Percentiles rank a stretch among this genome's conserved stretches.
Evolutionary conservation across 2,113 vertebrate species (phyloP).

Genomic region (Grallaria varia): DNA sequence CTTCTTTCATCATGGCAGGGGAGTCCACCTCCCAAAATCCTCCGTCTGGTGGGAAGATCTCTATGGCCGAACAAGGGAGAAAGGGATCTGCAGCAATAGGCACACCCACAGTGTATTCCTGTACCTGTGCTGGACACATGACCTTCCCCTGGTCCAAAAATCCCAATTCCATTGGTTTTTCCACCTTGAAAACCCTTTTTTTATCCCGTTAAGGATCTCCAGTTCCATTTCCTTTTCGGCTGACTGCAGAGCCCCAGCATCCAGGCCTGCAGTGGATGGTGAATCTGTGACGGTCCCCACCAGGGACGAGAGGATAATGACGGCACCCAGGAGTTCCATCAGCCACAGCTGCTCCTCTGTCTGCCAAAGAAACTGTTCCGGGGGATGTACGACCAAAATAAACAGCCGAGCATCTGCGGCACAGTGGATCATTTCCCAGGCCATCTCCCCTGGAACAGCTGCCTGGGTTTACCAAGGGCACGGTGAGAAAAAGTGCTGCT

Average conservation of each 20-base stretch:
- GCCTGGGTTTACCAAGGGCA: neutral
- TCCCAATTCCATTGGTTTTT: neutral
- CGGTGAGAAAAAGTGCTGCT: neutral
- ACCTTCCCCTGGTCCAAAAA: neutral
- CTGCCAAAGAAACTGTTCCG: constrained; percentile 61
- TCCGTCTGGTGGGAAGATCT: neutral
- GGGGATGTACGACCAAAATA: constrained; percentile 61
- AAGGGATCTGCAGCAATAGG: neutral
- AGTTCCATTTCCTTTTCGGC: neutral
- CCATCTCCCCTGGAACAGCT: neutral
- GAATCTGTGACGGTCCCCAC: constrained; percentile 43
- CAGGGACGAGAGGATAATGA: constrained; percentile 46
- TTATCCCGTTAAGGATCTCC: neutral
- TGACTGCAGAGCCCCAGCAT: neutral
- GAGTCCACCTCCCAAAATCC: neutral
- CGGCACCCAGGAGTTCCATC: constrained; percentile 49
- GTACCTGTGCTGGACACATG: neutral
- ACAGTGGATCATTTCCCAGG: neutral
- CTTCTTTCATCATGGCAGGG: neutral
- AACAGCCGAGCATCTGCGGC: constrained; percentile 51
- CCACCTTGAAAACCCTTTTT: neutral
- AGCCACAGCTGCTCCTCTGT: constrained; percentile 63
- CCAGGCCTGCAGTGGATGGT: constrained; percentile 38
- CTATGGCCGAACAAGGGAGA: fast-evolving
- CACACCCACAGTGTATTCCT: fast-evolving